Evolutionary conservation across 1,140 invertebrate species (phyloP).

Genomic region (Caenorhabditis brenneri): DNA sequence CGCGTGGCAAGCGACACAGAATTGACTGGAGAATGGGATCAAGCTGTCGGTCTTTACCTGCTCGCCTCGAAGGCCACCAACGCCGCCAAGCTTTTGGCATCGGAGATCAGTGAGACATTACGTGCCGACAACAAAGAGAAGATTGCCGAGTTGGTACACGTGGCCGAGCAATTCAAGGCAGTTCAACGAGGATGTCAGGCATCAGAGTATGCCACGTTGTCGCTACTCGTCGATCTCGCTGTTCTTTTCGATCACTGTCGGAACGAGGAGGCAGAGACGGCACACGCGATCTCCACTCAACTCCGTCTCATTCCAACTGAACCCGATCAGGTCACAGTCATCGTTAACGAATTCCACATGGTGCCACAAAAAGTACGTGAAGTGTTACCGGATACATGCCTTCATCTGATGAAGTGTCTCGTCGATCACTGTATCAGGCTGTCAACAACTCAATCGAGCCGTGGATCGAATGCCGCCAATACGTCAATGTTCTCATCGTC

Average conservation of each 20-base stretch:
- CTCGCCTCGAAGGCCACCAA: conserved; percentile 20
- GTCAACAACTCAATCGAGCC: conserved; percentile 15
- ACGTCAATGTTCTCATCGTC: neutral
- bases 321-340: neutral
- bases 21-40: conserved; percentile 25
- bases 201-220: neutral
- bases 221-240: neutral
- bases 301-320: conserved; percentile 20
- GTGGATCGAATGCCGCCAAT: neutral
- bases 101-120: conserved; percentile 17
- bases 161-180: conserved; percentile 8
- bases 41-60: conserved; percentile 46
- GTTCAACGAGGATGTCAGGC: conserved; percentile 23
- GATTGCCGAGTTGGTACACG: neutral
- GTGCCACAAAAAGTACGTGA: conserved; percentile 51
- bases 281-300: neutral
- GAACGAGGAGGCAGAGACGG: neutral
- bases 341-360: conserved; percentile 45
- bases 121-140: conserved; percentile 5
- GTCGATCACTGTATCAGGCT: conserved; percentile 38
- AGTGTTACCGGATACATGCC: conserved; percentile 47
- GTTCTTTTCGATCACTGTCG: conserved; percentile 10
- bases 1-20: conserved; percentile 45
- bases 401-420: conserved; percentile 43
- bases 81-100: conserved; percentile 17